Base-by-base conservation (phyloP, 2,888 invertebrate species). In the Hypena proboscidalis region DNA sequence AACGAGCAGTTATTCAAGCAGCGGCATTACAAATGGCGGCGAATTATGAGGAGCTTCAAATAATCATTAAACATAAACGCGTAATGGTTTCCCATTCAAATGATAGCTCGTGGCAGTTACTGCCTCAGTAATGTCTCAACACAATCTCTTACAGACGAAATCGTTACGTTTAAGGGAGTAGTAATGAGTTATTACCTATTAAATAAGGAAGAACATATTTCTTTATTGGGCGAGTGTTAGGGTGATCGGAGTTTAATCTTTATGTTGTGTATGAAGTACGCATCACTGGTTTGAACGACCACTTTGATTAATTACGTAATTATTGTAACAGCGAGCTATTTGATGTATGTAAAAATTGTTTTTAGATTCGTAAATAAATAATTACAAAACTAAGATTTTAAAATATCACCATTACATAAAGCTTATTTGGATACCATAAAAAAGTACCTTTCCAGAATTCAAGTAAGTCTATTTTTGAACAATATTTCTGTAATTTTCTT, bases 11-110 rank as follows among this genome's bases (percentile, higher is more conserved):
- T 77, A 73, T 77, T 77, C 60, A 59, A 63, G 59, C 54, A 63
- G 50, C 63, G 65, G 72, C 75, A 84, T 83, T 80, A 82, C 79
- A 72, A 85, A 85, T 77, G 80, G 76, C 70, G 68, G 71, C 77
- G 81, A 83, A 84, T 88, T 86, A 88, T 81, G 82, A 80, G 79
- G 67, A 77, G 80, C 80, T 86, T 83, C 80, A 84, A 87, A 87
- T 85, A 85, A 87, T 82, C 85, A 86, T 88, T 86, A 87, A 85
- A 85, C 83, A 85, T 86, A 86, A 89, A 85, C 82, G 80, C 75
- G 76, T 82, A 88, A 88, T 82, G 85, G 85, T 82, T 83, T 80
- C 84, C 83, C 83, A 83, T 88, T 80, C 75, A 76, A 83, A 81
- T 84, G 84, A 87, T 85, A 74, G 85, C 83, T 80, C 81, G 70